A percentile compares a stretch with the other conserved stretches of the same genome.
Evolutionary conservation across 2,113 vertebrate species (phyloP).

Genomic region (Neodon shergylaensis): DNA sequence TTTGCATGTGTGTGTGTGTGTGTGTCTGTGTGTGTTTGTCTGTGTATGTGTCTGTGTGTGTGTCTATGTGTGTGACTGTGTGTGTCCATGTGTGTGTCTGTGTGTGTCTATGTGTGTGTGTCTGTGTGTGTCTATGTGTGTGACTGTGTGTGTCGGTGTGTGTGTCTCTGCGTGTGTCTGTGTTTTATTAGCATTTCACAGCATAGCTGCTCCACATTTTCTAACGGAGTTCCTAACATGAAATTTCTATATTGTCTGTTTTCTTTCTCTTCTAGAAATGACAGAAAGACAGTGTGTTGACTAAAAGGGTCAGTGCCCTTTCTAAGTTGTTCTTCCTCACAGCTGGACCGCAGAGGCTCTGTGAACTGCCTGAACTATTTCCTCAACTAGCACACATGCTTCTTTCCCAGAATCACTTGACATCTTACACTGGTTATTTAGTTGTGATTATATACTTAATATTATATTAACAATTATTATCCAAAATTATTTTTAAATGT

Average conservation of each 20-base stretch:
- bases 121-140: neutral
- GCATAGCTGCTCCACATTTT: neutral
- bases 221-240: neutral
- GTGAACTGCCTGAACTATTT: neutral
- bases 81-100: neutral
- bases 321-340: neutral
- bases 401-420: accelerated
- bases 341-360: neutral
- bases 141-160: neutral
- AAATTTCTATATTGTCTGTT: neutral
- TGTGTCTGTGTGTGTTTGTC: neutral
- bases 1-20: neutral
- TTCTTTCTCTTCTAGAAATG: neutral
- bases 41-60: neutral
- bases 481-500: neutral
- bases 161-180: neutral
- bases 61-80: neutral
- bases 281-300: neutral
- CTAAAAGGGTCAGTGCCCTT: neutral
- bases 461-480: neutral
- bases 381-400: neutral
- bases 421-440: neutral
- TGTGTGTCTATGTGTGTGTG: neutral
- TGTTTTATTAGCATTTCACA: neutral
- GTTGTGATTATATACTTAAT: neutral